These are phyloP conservation scores for Promerops cafer DNA, from an alignment of 2,113 vertebrate species.

Conservation along the genomic window DNA sequence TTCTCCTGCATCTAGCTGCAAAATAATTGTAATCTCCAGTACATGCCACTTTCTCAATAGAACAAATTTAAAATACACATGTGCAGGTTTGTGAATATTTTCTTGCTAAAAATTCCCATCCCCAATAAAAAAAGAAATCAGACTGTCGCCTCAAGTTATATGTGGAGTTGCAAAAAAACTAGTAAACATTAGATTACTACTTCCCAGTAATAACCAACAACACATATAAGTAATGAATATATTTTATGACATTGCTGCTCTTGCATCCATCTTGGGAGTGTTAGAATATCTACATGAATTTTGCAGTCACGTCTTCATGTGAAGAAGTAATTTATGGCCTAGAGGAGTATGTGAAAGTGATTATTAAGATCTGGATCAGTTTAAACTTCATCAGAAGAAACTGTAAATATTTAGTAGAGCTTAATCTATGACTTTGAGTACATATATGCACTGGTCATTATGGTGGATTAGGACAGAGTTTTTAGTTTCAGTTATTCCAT, in stretches of 20 bases:
- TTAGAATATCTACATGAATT: constrained; percentile 2
- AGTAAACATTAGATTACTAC: not conserved
- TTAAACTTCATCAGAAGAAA: not conserved
- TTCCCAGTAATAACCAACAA: not conserved
- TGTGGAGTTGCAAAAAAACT: not conserved
- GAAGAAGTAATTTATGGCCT: not conserved
- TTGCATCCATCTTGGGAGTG: not conserved
- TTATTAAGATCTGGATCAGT: not conserved
- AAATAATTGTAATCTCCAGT: not conserved
- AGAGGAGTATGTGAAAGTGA: not conserved
- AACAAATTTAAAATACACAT: not conserved
- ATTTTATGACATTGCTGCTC: constrained; percentile 18
- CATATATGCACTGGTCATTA: not conserved
- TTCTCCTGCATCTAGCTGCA: not conserved
- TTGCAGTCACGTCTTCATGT: constrained; percentile 11
- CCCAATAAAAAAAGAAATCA: not conserved
- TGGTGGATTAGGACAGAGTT: not conserved
- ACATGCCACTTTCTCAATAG: not conserved
- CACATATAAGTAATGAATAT: constrained; percentile 6
- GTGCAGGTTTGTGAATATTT: not conserved
- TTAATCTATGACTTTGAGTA: not conserved
- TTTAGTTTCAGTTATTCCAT: not conserved
- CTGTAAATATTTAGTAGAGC: not conserved
- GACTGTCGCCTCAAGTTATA: not conserved
- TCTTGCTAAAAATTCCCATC: not conserved